Base-by-base conservation (phyloP, 2,797 vertebrate genomes). In the Lutjanus campechanus region DNA sequence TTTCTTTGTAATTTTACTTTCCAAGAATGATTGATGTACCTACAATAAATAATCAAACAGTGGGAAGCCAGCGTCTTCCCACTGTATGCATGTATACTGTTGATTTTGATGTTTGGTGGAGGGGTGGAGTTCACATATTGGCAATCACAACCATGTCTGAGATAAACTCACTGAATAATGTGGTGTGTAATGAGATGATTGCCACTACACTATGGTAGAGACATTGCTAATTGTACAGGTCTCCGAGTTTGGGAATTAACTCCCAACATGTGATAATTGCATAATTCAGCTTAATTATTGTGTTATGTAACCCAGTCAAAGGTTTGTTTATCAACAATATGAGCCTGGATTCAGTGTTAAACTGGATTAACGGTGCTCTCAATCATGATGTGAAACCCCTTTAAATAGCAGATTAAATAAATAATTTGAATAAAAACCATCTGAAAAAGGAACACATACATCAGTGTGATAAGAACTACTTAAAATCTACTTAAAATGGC, bases 321-420 rank as follows among this genome's bases (percentile, higher is more conserved):
- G 46, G 59, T 72, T 70, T 78, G 29, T 69, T 51, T 49, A 56
- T 67, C 36, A 81, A 69, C 47, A 65, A 50, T n/a, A 75, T 53
- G 36, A 72, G 19, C 49, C 60, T 65, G 56, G 56, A 69, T 73
- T 59, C 15, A 44, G 40, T 55, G 22, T 63, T 73, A 60, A 72
- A 56, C 25, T 54, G 63, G 65, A 79, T 69, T 55, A 79, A 61
- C 47, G 22, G 17, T n/a, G 29, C 29, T 36, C 29, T 36, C 29
- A 36, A 36, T 36, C 29, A 36, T 36, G 29, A 36, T 5, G 29
- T 36, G 29, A 36, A 36, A 36, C 29, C 29, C 29, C 29, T 36
- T 36, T 36, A 36, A 4, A 36, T 36, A 36, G 29, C 29, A 36
- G 5, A 36, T 36, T 36, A 36, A 36, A 36, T 36, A 36, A 36